Conservation (phyloP, 1,140 invertebrate species). For the Diabrotica undecimpunctata region DNA sequence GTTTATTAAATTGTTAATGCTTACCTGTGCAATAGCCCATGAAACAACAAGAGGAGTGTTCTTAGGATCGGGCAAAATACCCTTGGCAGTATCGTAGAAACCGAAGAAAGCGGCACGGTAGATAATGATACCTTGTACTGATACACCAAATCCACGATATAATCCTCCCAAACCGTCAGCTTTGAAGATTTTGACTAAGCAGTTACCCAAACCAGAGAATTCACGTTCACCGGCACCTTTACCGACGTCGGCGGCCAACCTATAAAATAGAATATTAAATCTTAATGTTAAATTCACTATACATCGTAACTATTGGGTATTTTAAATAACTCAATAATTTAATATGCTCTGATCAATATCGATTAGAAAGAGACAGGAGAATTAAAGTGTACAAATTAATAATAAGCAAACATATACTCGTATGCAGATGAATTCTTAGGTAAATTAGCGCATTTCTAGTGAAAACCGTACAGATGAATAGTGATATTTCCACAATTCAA, state of each 20-base stretch:
- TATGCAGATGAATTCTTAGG: too few relatives aligned
- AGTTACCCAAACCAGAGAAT: conserved; percentile 80
- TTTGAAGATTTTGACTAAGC: conserved; percentile 78
- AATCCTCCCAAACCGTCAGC: conserved; percentile 77
- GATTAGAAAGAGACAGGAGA: too few relatives aligned
- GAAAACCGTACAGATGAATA: too few relatives aligned
- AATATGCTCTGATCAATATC: too few relatives aligned
- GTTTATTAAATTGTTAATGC: not conserved
- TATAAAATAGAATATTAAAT: conserved; percentile 35
- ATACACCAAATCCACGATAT: conserved; percentile 88
- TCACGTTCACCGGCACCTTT: conserved; percentile 71
- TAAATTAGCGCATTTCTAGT: too few relatives aligned
- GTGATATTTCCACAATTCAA: too few relatives aligned
- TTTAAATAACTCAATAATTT: too few relatives aligned
- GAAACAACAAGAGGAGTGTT: conserved; percentile 73
- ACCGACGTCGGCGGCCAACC: conserved; percentile 79
- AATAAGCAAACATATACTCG: too few relatives aligned
- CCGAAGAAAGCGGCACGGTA: conserved; percentile 91
- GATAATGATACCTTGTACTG: conserved; percentile 84
- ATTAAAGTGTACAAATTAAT: too few relatives aligned
- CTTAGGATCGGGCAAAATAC: conserved; percentile 79
- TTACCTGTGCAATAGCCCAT: conserved; percentile 79
- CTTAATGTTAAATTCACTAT: too few relatives aligned
- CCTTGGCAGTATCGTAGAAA: conserved; percentile 88
- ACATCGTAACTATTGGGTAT: too few relatives aligned